Evolutionary conservation across 2,113 vertebrate species (phyloP).

Genomic region (Herpetotheres cachinnans): DNA sequence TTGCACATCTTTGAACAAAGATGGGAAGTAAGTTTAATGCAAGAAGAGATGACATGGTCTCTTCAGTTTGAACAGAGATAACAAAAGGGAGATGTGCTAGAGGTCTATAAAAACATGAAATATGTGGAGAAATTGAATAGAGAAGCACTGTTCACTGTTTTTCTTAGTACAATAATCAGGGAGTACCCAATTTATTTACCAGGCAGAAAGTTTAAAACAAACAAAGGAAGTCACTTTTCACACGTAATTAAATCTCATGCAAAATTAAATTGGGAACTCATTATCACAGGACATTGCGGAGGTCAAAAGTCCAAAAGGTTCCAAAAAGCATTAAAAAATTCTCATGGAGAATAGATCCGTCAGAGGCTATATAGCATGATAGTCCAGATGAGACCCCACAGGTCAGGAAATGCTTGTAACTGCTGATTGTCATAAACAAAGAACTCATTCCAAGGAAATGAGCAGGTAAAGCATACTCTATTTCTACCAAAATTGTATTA

Average conservation of each 20-base stretch:
- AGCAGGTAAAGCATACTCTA: background rate
- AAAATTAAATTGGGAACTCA: conserved; percentile 9
- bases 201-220: conserved; percentile 28
- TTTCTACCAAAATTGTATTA: background rate
- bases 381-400: background rate
- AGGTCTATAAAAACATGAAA: background rate
- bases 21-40: background rate
- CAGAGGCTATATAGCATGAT: background rate
- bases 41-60: background rate
- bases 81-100: background rate
- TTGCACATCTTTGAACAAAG: background rate
- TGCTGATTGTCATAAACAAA: background rate
- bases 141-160: background rate
- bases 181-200: conserved; percentile 16
- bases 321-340: background rate
- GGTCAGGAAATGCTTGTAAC: background rate
- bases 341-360: background rate
- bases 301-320: conserved; percentile 21
- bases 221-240: conserved; percentile 33
- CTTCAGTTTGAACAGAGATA: background rate
- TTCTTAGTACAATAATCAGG: background rate
- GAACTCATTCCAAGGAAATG: background rate
- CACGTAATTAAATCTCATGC: conserved; percentile 4
- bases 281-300: background rate
- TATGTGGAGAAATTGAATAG: background rate